Conservation (phyloP, 64 coral and sea anemone genomes). For the Montipora cactus region DNA sequence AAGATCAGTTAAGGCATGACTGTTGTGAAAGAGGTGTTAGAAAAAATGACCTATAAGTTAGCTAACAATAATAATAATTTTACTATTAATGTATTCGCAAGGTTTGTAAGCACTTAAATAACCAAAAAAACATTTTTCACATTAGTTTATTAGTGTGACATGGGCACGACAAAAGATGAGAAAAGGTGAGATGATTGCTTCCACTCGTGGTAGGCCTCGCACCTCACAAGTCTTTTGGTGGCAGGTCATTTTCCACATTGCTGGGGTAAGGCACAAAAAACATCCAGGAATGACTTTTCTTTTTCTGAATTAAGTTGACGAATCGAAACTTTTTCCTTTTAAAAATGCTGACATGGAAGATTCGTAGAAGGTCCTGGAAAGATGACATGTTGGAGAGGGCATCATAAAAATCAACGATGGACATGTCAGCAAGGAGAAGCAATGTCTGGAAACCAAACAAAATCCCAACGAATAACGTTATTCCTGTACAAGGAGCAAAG, state of each 20-base stretch:
- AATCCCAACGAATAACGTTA: constrained; percentile 68
- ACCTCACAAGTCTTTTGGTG: constrained; percentile 54
- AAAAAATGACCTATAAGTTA: too few relatives aligned
- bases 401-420: constrained; percentile 97
- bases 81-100: too few relatives aligned
- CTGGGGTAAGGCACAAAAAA: constrained; percentile 79
- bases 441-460: constrained; percentile 82
- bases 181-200: too few relatives aligned
- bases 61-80: too few relatives aligned
- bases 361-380: constrained; percentile 77
- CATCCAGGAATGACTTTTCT: constrained; percentile 72
- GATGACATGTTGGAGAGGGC: constrained; percentile 73
- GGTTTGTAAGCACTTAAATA: too few relatives aligned
- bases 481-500: constrained; percentile 68
- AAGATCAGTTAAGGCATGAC: too few relatives aligned
- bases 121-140: too few relatives aligned
- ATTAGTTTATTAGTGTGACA: too few relatives aligned
- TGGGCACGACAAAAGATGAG: too few relatives aligned
- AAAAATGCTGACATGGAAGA: constrained; percentile 69
- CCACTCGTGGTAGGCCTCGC: too few relatives aligned
- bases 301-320: constrained; percentile 54
- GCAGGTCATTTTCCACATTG: constrained; percentile 63
- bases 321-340: constrained; percentile 86
- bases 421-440: constrained; percentile 81
- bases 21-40: too few relatives aligned